Evolutionary conservation across 2,888 invertebrate species (phyloP).

Genomic region (Chaetogeoica ovagalla): DNA sequence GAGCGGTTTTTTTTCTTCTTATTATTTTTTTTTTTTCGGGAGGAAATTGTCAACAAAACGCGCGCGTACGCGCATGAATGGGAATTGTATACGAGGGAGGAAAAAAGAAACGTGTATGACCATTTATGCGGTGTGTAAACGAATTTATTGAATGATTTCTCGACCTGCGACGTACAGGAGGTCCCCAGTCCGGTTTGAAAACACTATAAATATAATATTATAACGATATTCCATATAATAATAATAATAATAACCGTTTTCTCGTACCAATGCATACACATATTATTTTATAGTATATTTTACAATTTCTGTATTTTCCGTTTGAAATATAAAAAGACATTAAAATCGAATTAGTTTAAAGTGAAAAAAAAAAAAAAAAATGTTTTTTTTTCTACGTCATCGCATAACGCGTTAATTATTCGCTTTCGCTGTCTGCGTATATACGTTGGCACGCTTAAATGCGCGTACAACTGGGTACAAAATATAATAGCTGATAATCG

Average conservation of each 20-base stretch:
- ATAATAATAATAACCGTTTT: too few species aligned
- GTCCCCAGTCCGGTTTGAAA: too few species aligned
- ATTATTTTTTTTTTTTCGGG: too few species aligned
- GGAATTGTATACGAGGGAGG: conserved; percentile 41
- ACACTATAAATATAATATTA: too few species aligned
- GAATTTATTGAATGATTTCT: too few species aligned
- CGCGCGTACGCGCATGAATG: conserved; percentile 42
- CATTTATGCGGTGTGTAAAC: too few species aligned
- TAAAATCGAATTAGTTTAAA: conserved; percentile 24
- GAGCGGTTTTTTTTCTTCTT: too few species aligned
- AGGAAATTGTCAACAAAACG: conserved; percentile 52
- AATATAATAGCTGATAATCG: too few species aligned
- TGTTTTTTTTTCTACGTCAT: conserved; percentile 18
- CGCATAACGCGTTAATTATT: conserved; percentile 12
- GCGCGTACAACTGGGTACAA: background rate
- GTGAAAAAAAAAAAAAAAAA: too few species aligned
- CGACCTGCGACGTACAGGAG: too few species aligned
- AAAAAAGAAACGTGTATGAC: background rate
- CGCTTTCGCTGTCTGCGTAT: background rate
- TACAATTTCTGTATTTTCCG: background rate
- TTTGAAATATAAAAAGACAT: conserved; percentile 12
- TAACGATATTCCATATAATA: too few species aligned
- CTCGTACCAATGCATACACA: too few species aligned
- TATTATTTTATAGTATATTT: background rate
- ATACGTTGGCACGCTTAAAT: background rate